Evolutionary conservation across 2,113 vertebrate species (phyloP).

Genomic region (Mustela lutreola): DNA sequence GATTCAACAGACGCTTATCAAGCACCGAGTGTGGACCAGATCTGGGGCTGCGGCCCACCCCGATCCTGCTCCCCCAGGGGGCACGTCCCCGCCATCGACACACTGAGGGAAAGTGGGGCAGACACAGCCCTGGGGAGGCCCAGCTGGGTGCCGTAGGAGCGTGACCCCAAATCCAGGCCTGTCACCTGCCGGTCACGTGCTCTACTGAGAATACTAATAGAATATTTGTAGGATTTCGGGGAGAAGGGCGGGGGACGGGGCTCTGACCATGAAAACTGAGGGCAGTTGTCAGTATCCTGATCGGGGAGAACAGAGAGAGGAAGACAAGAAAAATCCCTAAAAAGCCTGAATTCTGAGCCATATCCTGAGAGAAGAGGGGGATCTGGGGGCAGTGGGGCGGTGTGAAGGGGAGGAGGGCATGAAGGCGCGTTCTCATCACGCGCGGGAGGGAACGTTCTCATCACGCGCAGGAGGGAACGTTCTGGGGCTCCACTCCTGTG

Average conservation of each 20-base stretch:
- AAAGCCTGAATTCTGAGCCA: no score
- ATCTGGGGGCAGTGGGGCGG: no score
- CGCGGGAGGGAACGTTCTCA: fast-evolving
- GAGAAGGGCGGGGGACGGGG: fast-evolving
- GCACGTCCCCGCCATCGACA: fast-evolving
- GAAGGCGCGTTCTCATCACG: fast-evolving
- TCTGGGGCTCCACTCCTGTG: fast-evolving
- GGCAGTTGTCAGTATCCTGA: fast-evolving
- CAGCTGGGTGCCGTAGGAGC: fast-evolving
- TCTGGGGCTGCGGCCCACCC: fast-evolving
- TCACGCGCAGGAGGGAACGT: fast-evolving
- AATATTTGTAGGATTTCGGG: fast-evolving
- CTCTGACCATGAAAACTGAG: not conserved
- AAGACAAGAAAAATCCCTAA: not conserved
- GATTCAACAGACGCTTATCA: not conserved
- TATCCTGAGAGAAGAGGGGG: no score
- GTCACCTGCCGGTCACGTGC: fast-evolving
- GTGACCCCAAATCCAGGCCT: not conserved
- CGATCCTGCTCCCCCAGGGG: fast-evolving
- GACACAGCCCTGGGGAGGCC: fast-evolving
- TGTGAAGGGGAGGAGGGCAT: fast-evolving
- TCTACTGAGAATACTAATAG: fast-evolving
- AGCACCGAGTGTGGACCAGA: not conserved
- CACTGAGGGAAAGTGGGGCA: fast-evolving
- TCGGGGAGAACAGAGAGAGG: no score